A percentile compares a stretch with the other conserved stretches of the same genome.
phyloP scores from a whole-genome alignment of 2,113 vertebrate species.

The Micronycteris hirsuta region DNA sequence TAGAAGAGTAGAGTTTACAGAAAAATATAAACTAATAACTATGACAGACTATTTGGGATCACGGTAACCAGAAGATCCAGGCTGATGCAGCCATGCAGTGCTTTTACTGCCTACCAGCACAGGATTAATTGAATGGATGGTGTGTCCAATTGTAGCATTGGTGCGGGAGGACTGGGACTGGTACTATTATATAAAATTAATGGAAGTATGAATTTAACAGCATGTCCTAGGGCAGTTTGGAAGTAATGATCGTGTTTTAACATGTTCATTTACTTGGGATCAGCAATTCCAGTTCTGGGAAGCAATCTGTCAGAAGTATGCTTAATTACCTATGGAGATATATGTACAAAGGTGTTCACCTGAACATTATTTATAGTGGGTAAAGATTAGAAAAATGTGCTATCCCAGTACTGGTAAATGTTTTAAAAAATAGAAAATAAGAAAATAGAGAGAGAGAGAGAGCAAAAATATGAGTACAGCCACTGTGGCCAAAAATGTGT shows the following conservation, averaged over 20 bases:
- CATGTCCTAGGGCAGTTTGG: not conserved
- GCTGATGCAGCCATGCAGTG: not conserved
- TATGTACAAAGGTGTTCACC: not conserved
- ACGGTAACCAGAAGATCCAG: not conserved
- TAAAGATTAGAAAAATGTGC: not conserved
- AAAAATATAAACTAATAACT: not conserved
- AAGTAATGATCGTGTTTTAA: conserved; percentile 25
- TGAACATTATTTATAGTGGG: not conserved
- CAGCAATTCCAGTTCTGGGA: conserved; percentile 41
- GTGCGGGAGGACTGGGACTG: not conserved
- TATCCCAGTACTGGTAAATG: not conserved
- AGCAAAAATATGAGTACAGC: not conserved
- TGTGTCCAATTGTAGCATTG: not conserved
- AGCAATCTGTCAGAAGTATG: conserved; percentile 13
- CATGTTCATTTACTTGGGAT: conserved; percentile 21
- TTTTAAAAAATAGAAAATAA: not conserved
- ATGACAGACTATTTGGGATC: not conserved
- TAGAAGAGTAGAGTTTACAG: not conserved
- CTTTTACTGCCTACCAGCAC: not conserved
- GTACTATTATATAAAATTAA: not conserved
- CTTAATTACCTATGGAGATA: conserved; percentile 19
- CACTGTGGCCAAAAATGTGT: not conserved
- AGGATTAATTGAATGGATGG: not conserved
- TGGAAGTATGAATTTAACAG: not conserved
- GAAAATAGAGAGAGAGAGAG: not conserved